phyloP scores from a whole-genome alignment of 2,797 vertebrate species.

The Esox lucius region DNA sequence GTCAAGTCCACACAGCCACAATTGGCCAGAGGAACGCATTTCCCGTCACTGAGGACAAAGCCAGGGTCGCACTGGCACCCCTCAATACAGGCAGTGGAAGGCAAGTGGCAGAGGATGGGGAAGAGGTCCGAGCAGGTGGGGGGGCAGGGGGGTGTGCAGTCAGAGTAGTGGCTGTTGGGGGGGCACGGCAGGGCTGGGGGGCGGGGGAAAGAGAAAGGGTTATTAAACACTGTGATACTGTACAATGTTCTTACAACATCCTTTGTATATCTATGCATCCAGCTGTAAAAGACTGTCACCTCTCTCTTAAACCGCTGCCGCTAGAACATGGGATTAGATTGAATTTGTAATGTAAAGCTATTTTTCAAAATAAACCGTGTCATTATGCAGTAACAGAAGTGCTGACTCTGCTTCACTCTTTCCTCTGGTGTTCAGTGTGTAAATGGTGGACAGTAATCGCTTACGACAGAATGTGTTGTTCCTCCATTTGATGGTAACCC shows the following conservation, averaged over 20 bases:
- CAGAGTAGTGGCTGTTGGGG: conserved; percentile 74
- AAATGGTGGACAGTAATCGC: conserved; percentile 21
- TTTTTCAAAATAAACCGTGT: too few species aligned
- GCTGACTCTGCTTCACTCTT: too few species aligned
- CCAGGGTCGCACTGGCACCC: conserved; percentile 78
- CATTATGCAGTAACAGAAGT: too few species aligned
- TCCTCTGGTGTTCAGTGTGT: too few species aligned
- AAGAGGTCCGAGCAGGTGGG: conserved; percentile 77
- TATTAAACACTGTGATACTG: background rate
- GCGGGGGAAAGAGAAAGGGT: background rate
- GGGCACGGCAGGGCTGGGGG: conserved; percentile 77
- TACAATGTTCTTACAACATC: too few species aligned
- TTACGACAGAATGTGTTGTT: conserved; percentile 80
- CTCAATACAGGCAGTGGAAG: conserved; percentile 72
- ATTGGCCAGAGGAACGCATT: conserved; percentile 68
- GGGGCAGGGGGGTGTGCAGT: conserved; percentile 76
- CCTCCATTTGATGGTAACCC: conserved; percentile 77
- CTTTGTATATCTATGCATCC: too few species aligned
- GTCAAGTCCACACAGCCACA: conserved; percentile 74
- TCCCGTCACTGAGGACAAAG: conserved; percentile 73
- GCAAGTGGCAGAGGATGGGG: conserved; percentile 70
- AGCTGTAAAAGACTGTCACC: too few species aligned
- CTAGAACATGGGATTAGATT: too few species aligned
- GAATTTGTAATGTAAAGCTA: too few species aligned
- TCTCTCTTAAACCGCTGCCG: too few species aligned